A percentile compares a stretch with the other conserved stretches of the same genome.
Evolutionary conservation across 2,797 vertebrate species (phyloP).

Genomic region (Darevskia nairensis): DNA sequence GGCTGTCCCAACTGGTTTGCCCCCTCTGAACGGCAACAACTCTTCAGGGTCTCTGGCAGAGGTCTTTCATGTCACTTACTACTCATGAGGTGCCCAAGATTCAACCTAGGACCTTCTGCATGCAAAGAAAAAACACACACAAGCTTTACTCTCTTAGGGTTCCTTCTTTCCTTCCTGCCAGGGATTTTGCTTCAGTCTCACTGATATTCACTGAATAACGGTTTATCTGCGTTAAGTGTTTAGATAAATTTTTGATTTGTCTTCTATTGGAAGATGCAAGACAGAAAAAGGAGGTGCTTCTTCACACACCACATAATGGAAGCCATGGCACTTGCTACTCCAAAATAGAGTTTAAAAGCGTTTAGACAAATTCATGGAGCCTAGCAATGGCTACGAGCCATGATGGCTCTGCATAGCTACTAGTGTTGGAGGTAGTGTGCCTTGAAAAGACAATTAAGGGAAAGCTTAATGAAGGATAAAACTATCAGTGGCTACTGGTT

Average conservation of each 20-base stretch:
- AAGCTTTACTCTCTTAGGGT: too few species aligned
- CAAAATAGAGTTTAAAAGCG: too few species aligned
- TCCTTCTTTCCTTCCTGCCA: background rate
- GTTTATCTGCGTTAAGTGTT: background rate
- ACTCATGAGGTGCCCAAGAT: background rate
- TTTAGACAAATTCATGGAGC: too few species aligned
- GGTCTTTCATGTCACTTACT: background rate
- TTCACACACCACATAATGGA: too few species aligned
- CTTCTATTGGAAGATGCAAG: background rate
- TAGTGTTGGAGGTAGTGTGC: too few species aligned
- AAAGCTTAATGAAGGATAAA: too few species aligned
- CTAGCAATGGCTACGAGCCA: too few species aligned
- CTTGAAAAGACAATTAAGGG: too few species aligned
- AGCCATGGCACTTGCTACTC: too few species aligned
- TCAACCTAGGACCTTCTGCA: background rate
- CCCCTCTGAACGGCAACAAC: background rate
- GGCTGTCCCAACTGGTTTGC: background rate
- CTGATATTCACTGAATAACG: background rate
- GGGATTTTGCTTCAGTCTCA: background rate
- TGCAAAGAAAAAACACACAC: background rate
- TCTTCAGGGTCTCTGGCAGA: background rate
- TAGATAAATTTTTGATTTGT: background rate
- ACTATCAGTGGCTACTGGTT: too few species aligned
- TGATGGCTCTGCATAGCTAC: too few species aligned
- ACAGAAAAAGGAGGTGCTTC: too few species aligned